Evolutionary conservation across 2,113 vertebrate genomes (phyloP), one percentile per base, ranked within the genome.

Genomic region (Echinops telfairi): DNA sequence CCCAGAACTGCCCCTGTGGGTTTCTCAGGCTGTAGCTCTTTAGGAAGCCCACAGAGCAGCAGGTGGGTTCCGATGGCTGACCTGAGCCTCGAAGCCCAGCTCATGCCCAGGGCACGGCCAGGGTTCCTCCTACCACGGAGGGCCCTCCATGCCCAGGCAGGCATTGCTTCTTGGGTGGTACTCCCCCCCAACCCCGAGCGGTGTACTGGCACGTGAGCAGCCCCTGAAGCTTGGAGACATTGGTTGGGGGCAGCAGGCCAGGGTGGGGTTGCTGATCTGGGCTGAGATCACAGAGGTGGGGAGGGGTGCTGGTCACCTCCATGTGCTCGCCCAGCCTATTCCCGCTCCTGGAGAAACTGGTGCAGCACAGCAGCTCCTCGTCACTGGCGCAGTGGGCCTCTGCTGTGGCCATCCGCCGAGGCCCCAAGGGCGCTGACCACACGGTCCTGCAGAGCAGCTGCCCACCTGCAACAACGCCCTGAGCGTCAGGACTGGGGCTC

Each of bases 361-460:
- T 99, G 75, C 94, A 97, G 33, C 95, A 58, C 83, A 92, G 80
- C 79, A 96, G 86, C 94, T 98, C 98, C 97, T 99, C 99, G 0
- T 96, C 88, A 0, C 23, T 2, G 4, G 97, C 96, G 2, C 99
- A 99, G 93, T 15, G 97, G 70, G 97, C 98, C 70, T 91, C 22
- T 0, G 97, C 98, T 0, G n/a, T 95, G 89, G 98, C 96, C 0
- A 5, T 83, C 3, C 38, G 14, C 1, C 75, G 60, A 22, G 90
- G 96, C 12, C 97, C 98, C 0, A 98, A 99, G 97, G 75, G 97
- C 0, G 97, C 97, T 0, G 99, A 99, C 99, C 99, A 99, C 97
- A 99, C 98, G 0, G 98, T 99, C 85, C 99, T 98, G 94, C 99
- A 99, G 31, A 98, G 94, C 53, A 99, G 98, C 93, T 96, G 97